Conservation (phyloP, 2,797 vertebrate species). For the Channallabes apus region DNA sequence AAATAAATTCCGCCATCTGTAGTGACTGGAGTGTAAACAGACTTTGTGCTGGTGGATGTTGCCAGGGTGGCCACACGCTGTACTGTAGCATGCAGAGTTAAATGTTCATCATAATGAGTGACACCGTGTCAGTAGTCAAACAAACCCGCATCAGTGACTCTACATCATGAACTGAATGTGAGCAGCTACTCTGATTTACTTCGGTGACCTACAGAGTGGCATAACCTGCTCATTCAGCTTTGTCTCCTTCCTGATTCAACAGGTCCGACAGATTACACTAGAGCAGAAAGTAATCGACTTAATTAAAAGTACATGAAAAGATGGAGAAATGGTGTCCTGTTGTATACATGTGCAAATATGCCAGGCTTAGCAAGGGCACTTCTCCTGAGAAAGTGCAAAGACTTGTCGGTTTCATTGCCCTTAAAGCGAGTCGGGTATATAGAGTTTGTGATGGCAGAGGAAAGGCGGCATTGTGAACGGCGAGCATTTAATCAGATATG, state of each 20-base stretch:
- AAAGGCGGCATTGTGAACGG: too few species aligned
- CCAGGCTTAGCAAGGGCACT: too few species aligned
- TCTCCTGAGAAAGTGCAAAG: not conserved
- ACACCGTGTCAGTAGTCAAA: not conserved
- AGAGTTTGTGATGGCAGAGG: too few species aligned
- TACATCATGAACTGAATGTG: not conserved
- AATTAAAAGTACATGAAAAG: constrained; percentile 20
- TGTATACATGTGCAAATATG: not conserved
- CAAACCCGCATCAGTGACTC: not conserved
- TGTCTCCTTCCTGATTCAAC: not conserved
- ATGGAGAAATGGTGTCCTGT: not conserved
- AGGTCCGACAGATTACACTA: not conserved
- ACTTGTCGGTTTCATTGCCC: not conserved
- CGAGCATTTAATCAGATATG: too few species aligned
- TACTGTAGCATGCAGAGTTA: not conserved
- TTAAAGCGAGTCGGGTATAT: not conserved
- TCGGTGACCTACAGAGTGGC: not conserved
- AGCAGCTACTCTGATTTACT: not conserved
- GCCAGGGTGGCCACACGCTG: not conserved
- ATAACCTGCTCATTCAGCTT: not conserved
- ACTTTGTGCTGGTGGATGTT: not conserved
- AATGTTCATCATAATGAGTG: not conserved
- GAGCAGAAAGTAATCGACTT: not conserved
- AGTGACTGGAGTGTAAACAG: not conserved
- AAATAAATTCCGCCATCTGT: not conserved